Evolutionary conservation across 1,140 invertebrate species (phyloP), one percentile per base, ranked within the genome.

Genomic region (Trissolcus basalis): DNA sequence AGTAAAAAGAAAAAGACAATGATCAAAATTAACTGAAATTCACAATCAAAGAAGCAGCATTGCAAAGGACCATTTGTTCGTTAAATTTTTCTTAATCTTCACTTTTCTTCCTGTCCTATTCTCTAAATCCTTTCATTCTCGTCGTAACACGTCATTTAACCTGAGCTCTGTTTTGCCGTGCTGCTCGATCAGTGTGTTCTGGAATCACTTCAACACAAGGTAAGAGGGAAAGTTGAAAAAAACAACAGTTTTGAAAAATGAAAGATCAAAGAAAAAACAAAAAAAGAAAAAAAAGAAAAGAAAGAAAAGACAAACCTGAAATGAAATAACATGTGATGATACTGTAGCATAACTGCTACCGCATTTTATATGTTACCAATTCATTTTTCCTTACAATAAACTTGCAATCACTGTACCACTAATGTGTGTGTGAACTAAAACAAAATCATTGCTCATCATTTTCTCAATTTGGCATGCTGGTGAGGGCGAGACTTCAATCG

Each of bases 191-290:
- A 96, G 95, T 95, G 94, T 96, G 90, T 96, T 97, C 94, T 97
- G 96, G 96, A 97, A 96, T 92, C 95, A 96, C 93, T 97, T 97
- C 94, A 96, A 96, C 89, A 94, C 95, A 92, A 97, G 96, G 96
- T 97, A 96, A 96, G 95, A 92, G 56, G 68, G 64, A 60, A 68
- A 75, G 77, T 75, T 51, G 33, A 58, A 41, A 69, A 59, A 72
- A 51, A 51, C 47, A n/a, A 63, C 70, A 65, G 72, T 65, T 60
- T 47, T 61, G 50, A 78, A 74, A 68, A 45, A 60, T 58, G 19
- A 27, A 27, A 27, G 19, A 27, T 27, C n/a, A n/a, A n/a, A n/a
- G n/a, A 56, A 6, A 36, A 45, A 47, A 13, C 50, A 58, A 63
- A 53, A 39, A 33, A 65, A 48, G 45, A 64, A 48, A 55, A 78